Evolutionary conservation across 2,113 vertebrate genomes (phyloP).

Genomic region (Deroptyus accipitrinus): DNA sequence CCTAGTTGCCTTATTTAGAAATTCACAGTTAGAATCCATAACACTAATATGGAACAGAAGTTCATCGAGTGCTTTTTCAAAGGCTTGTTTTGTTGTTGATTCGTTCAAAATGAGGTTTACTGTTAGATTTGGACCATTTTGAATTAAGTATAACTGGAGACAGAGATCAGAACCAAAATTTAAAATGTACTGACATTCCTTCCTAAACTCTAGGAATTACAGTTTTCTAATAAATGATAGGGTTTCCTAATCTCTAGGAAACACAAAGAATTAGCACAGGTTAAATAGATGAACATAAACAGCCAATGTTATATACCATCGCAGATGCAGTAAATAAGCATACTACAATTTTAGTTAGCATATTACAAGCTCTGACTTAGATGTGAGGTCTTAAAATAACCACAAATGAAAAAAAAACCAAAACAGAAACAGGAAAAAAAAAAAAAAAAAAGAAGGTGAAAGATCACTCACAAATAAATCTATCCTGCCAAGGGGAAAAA

Average conservation of each 20-base stretch:
- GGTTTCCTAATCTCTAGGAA: not conserved
- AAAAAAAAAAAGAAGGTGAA: not conserved
- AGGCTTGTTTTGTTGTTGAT: not conserved
- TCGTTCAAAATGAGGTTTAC: not conserved
- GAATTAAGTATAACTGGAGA: not conserved
- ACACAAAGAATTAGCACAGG: not conserved
- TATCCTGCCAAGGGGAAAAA: not conserved
- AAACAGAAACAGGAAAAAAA: not conserved
- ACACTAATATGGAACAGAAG: not conserved
- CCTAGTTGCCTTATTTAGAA: not conserved
- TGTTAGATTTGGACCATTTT: not conserved
- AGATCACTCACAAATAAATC: not conserved
- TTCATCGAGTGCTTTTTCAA: not conserved
- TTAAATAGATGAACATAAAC: not conserved
- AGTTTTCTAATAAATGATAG: not conserved
- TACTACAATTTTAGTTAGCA: not conserved
- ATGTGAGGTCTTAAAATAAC: not conserved
- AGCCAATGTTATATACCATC: rapidly evolving
- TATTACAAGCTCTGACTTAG: not conserved
- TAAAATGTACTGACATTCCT: not conserved
- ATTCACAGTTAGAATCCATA: not conserved
- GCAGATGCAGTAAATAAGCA: not conserved
- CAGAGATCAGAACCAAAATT: not conserved
- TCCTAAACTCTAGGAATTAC: not conserved
- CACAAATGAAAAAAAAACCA: not conserved